Percentiles rank a stretch among this genome's conserved stretches.
These are phyloP conservation scores for Drosophila siamana DNA, from an alignment of 2,888 invertebrate genomes.

Conservation along the genomic window DNA sequence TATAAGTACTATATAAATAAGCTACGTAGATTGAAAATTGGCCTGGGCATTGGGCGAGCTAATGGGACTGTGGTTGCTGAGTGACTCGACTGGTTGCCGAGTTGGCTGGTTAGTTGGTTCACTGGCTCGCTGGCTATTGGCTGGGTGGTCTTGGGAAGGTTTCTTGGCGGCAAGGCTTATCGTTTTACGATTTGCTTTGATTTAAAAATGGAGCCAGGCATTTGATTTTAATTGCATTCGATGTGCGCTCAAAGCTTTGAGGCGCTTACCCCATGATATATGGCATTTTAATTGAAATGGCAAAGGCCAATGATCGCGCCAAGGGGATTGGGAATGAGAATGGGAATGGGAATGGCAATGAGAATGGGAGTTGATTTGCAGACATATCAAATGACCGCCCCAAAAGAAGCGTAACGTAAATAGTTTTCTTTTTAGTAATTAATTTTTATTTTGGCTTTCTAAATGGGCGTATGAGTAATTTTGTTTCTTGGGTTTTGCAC, in stretches of 20 bases:
- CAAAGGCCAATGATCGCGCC: conserved; percentile 46
- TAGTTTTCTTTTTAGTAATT: conserved; percentile 50
- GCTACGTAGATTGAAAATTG: no score
- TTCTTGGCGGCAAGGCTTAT: conserved; percentile 53
- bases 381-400: conserved; percentile 49
- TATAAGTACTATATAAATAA: conserved; percentile 62
- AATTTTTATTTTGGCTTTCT: conserved; percentile 22
- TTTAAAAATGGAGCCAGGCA: conserved; percentile 57
- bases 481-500: conserved; percentile 30
- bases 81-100: conserved; percentile 6
- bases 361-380: conserved; percentile 31
- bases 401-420: conserved; percentile 44
- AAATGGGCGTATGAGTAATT: conserved; percentile 54
- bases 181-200: conserved; percentile 72
- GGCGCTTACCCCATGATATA: conserved; percentile 54
- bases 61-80: conserved; percentile 29
- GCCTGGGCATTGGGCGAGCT: no score
- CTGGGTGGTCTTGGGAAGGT: conserved; percentile 59
- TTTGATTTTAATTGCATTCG: conserved; percentile 82
- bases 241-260: conserved; percentile 56
- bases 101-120: not conserved
- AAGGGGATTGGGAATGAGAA: not conserved
- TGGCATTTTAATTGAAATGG: conserved; percentile 77
- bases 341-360: not conserved
- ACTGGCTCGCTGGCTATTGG: not conserved